Percentiles rank a stretch among this genome's conserved stretches.
Evolutionary conservation across 2,797 vertebrate species (phyloP).

Genomic region (Alcedo atthis): DNA sequence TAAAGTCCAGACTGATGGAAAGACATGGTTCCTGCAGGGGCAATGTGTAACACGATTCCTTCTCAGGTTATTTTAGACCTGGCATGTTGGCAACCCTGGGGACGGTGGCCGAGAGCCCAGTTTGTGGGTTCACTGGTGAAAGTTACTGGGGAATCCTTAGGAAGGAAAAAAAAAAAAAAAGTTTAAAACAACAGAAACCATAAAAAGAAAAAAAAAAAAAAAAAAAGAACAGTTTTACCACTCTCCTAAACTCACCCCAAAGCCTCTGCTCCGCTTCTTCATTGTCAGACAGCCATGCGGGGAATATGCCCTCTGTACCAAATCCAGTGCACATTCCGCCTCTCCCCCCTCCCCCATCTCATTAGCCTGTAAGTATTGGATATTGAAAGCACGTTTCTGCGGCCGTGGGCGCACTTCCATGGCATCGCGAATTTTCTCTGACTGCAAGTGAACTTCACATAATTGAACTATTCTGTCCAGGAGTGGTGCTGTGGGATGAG

Average conservation of each 20-base stretch:
- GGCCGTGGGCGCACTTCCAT: slow-evolving; percentile 42
- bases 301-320: slow-evolving; percentile 44
- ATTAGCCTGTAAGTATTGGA: slow-evolving; percentile 60
- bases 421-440: slow-evolving; percentile 41
- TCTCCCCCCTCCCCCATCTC: slow-evolving; percentile 61
- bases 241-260: not conserved
- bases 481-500: not conserved
- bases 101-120: not conserved
- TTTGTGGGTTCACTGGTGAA: not conserved
- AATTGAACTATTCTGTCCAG: slow-evolving; percentile 7
- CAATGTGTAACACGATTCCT: slow-evolving; percentile 52
- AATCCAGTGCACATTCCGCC: slow-evolving; percentile 32
- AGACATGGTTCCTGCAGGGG: not conserved
- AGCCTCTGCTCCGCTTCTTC: slow-evolving; percentile 1
- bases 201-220: not conserved
- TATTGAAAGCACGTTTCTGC: slow-evolving; percentile 64
- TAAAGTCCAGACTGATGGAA: not conserved
- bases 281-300: slow-evolving; percentile 13
- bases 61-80: slow-evolving; percentile 26
- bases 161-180: not conserved
- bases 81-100: slow-evolving; percentile 1
- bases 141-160: not conserved
- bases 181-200: too few species aligned
- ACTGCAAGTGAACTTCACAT: slow-evolving; percentile 14
- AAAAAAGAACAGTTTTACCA: not conserved